phyloP scores from a whole-genome alignment of 2,797 vertebrate genomes.

The Melanotaenia trifasciata region DNA sequence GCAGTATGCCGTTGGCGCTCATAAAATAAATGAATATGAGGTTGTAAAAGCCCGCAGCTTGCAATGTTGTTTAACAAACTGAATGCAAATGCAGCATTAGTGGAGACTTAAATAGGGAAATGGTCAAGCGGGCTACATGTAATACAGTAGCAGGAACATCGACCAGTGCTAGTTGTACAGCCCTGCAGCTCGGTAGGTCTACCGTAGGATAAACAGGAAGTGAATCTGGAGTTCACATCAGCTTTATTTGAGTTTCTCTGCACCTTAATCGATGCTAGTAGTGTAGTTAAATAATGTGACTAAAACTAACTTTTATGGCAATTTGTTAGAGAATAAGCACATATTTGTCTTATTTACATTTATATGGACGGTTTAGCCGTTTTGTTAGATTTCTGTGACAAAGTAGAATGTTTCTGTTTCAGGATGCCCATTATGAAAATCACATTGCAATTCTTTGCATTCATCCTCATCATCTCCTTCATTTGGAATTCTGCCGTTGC shows the following conservation, averaged over 20 bases:
- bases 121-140: slow-evolving; percentile 24
- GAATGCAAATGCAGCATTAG: slow-evolving; percentile 17
- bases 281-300: slow-evolving; percentile 2
- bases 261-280: neutral
- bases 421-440: neutral
- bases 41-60: slow-evolving; percentile 15
- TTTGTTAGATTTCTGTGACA: neutral
- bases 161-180: slow-evolving; percentile 1
- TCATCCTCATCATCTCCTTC: neutral
- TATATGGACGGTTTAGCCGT: neutral
- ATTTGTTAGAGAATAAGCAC: neutral
- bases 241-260: neutral
- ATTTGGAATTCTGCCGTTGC: slow-evolving; percentile 1
- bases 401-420: neutral
- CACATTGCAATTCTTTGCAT: neutral
- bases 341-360: neutral
- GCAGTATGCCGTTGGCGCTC: neutral
- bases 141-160: slow-evolving; percentile 44
- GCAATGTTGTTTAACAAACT: neutral
- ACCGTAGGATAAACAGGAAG: slow-evolving; percentile 34
- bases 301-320: neutral
- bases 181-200: neutral
- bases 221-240: slow-evolving; percentile 38
- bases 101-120: slow-evolving; percentile 34
- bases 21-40: slow-evolving; percentile 24